These are phyloP conservation scores for Luehdorfia chinensis DNA, from an alignment of 1,140 invertebrate genomes.

Conservation along the genomic window DNA sequence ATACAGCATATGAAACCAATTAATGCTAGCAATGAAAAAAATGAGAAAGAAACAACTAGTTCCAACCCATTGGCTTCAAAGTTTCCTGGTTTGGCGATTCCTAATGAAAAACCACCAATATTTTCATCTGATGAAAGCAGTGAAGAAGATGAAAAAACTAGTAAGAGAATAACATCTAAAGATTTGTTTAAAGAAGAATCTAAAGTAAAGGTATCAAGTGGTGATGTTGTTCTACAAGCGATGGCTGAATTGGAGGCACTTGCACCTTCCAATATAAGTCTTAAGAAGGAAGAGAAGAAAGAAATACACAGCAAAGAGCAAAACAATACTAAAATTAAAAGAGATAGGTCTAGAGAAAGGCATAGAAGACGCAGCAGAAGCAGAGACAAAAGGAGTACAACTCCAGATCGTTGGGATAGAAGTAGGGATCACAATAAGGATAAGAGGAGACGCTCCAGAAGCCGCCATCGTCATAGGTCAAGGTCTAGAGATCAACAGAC, in stretches of 20 bases:
- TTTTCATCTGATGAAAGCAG: slow-evolving; percentile 65
- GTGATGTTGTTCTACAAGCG: slow-evolving; percentile 85
- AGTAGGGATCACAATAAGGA: slow-evolving; percentile 47
- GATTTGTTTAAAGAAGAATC: slow-evolving; percentile 66
- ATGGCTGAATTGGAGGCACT: slow-evolving; percentile 95
- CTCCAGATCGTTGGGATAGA: slow-evolving; percentile 39
- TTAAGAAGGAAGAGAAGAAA: slow-evolving; percentile 46
- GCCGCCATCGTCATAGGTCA: slow-evolving; percentile 24
- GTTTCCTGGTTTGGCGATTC: slow-evolving; percentile 94
- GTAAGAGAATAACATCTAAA: slow-evolving; percentile 63
- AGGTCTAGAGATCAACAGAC: slow-evolving; percentile 28
- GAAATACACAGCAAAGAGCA: slow-evolving; percentile 40
- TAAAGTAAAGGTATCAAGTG: slow-evolving; percentile 44
- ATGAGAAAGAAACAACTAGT: slow-evolving; percentile 40
- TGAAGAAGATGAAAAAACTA: slow-evolving; percentile 56
- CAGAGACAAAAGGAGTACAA: slow-evolving; percentile 33
- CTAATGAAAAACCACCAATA: slow-evolving; percentile 85
- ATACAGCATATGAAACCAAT: slow-evolving; percentile 95
- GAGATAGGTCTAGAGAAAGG: slow-evolving; percentile 41
- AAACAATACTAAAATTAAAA: slow-evolving; percentile 41
- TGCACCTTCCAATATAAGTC: slow-evolving; percentile 79
- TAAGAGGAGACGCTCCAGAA: slow-evolving; percentile 46
- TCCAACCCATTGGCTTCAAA: slow-evolving; percentile 83
- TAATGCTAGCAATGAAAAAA: slow-evolving; percentile 33
- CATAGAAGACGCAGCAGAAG: slow-evolving; percentile 36